Base-by-base conservation (phyloP, 2,888 invertebrate genomes). In the Dryobotodes eremita region DNA sequence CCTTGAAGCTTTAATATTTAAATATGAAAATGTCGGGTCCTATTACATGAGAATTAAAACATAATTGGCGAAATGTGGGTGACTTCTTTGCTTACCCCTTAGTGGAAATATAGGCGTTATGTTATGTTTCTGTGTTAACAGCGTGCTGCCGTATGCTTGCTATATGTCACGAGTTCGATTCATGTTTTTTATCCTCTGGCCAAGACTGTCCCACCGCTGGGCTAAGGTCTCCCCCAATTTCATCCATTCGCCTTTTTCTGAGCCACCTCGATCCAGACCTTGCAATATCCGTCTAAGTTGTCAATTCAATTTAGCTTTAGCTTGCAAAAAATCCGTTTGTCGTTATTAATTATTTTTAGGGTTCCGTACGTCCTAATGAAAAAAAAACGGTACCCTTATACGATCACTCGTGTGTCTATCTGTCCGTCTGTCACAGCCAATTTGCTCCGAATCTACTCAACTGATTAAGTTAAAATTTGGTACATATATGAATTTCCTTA, bases 1-100 rank as follows among this genome's bases (percentile, higher is more conserved):
- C 8, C 66, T 48, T 55, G 36, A 48, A 57, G 15, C 13, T 84
- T 48, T 66, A 15, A 76, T 65, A 20, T 53, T 65, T 10, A 15
- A 66, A 26, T 23, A 46, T 62, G 31, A 36, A 74, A 0, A 42
- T 53, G 50, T 50, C 20, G 17, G 46, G 20, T 11, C 6, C 46
- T 17, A 1, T 26, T 26, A 26, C 13, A 31, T 23, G 48, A 26
- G 48, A 31, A 8, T 50, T 31, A 23, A 31, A 31, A 50, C 0
- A 8, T 50, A 23, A 48, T 13, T 65, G n/a, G 20, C 0, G 11
- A 66, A 66, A 20, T 20, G n/a, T 66, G 26, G 46, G 11, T 11
- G n/a, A n/a, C 13, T 13, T 4, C 4, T 46, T n/a, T 46, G 31
- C 7, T 20, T 20, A 26, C 20, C 1, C 6, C 23, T 31, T 69